phyloP scores from a whole-genome alignment of 2,797 vertebrate species.

The Sebastes iracundus region DNA sequence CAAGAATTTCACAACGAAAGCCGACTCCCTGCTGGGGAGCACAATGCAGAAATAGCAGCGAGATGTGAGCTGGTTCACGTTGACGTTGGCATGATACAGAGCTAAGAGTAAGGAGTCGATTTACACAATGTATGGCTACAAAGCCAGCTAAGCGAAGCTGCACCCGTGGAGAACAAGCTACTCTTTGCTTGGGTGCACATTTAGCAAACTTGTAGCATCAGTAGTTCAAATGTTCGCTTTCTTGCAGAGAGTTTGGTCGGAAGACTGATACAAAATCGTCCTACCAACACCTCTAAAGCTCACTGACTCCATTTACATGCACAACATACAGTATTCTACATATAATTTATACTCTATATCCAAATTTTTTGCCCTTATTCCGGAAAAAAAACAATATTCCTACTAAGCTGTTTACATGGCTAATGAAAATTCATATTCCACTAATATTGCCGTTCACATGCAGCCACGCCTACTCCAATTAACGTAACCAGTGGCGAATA shows the following conservation, averaged over 20 bases:
- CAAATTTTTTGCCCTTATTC: too few species aligned
- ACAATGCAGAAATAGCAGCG: conserved; percentile 58
- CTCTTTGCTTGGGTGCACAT: neutral
- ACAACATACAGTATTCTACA: too few species aligned
- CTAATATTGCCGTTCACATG: too few species aligned
- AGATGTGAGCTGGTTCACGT: conserved; percentile 34
- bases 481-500: too few species aligned
- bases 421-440: too few species aligned
- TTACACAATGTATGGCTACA: conserved; percentile 23
- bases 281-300: neutral
- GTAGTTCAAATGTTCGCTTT: neutral
- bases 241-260: neutral
- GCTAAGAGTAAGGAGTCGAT: conserved; percentile 4
- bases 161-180: neutral
- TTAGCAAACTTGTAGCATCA: neutral
- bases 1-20: conserved; percentile 66
- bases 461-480: too few species aligned
- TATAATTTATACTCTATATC: too few species aligned
- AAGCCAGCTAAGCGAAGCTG: neutral
- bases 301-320: too few species aligned
- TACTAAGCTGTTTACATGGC: too few species aligned
- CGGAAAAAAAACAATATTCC: too few species aligned
- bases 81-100: conserved; percentile 4
- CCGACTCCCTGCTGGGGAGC: conserved; percentile 24
- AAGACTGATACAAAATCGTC: neutral